Conservation (phyloP, 2,797 vertebrate species). For the Echiichthys vipera region DNA sequence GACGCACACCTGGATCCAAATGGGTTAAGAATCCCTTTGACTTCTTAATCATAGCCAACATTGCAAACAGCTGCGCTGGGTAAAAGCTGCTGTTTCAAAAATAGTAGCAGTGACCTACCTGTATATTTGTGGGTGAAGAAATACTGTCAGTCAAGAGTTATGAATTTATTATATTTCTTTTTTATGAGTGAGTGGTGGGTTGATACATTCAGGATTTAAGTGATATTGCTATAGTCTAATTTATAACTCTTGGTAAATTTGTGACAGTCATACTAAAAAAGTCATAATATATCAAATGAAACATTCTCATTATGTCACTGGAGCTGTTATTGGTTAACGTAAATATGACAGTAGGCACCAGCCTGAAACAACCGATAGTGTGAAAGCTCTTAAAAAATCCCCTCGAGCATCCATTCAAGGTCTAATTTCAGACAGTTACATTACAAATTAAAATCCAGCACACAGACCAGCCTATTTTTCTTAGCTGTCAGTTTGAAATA, state of each 20-base stretch:
- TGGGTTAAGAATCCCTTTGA: too few relatives aligned
- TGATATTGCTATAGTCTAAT: too few relatives aligned
- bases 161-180: neutral
- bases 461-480: slow-evolving; percentile 13
- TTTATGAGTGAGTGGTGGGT: neutral
- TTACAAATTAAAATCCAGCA: slow-evolving; percentile 10
- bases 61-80: neutral
- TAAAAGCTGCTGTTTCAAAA: neutral
- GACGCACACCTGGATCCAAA: too few relatives aligned
- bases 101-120: too few relatives aligned
- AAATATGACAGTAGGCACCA: neutral
- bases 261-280: neutral
- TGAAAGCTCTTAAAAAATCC: neutral
- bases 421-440: neutral
- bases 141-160: too few relatives aligned
- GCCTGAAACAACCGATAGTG: neutral
- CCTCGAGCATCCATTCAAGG: neutral
- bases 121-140: neutral
- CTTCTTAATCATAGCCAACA: neutral
- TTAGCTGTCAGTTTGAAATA: slow-evolving; percentile 8
- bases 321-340: neutral
- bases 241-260: too few relatives aligned
- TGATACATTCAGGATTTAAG: neutral
- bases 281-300: neutral
- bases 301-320: neutral